These are phyloP conservation scores for Galemys pyrenaicus DNA, from an alignment of 2,113 vertebrate genomes.

Conservation along the genomic window DNA sequence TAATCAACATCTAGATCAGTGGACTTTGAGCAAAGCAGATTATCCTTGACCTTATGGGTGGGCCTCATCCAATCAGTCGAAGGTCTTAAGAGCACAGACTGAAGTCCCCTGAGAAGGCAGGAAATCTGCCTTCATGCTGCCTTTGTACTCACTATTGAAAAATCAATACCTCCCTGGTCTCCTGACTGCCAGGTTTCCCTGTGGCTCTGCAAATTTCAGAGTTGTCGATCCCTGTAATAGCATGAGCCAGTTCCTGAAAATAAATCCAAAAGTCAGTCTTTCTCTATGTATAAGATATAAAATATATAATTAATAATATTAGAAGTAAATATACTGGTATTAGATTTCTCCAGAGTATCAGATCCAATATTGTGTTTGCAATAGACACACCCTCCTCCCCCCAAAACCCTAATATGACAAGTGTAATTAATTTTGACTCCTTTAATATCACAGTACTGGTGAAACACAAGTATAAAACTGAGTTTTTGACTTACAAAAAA, in stretches of 20 bases:
- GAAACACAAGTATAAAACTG: background rate
- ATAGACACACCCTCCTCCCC: background rate
- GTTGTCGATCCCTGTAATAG: background rate
- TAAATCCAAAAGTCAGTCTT: background rate
- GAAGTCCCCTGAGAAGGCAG: background rate
- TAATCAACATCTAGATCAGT: background rate
- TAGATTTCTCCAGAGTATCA: too few species aligned
- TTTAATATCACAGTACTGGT: background rate
- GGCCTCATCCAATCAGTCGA: background rate
- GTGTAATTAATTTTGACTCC: background rate
- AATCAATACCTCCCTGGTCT: background rate
- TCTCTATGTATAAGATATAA: background rate
- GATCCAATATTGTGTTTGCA: too few species aligned
- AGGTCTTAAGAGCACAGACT: background rate
- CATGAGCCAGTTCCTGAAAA: background rate
- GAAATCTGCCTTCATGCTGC: background rate
- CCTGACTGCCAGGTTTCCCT: background rate
- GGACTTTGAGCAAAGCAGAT: background rate
- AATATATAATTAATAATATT: background rate
- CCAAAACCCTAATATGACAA: background rate
- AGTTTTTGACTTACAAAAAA: conserved; percentile 4
- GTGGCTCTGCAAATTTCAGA: background rate
- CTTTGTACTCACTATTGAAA: background rate
- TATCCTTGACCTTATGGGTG: background rate
- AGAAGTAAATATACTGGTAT: too few species aligned